Conservation (phyloP, 1,140 invertebrate species). For the Drosophila elegans region DNA sequence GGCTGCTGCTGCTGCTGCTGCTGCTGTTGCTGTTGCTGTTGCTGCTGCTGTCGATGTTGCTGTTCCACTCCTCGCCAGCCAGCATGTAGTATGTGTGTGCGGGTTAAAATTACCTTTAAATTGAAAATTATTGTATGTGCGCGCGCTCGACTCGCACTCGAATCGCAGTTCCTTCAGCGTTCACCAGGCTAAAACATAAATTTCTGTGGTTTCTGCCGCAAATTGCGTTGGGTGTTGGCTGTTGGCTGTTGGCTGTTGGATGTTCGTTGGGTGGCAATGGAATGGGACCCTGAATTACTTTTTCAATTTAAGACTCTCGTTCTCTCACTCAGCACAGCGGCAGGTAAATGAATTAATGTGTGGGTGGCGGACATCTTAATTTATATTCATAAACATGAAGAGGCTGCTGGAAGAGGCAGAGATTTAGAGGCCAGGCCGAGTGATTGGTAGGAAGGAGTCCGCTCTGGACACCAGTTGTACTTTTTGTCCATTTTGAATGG, state of each 20-base stretch:
- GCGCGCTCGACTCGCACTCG: constrained; percentile 69
- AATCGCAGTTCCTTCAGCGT: constrained; percentile 29
- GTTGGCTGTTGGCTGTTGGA: background rate
- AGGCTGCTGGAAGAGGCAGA: constrained; percentile 3
- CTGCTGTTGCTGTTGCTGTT: constrained; percentile 59
- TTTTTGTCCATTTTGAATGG: constrained; percentile 69
- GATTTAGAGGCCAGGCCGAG: constrained; percentile 22
- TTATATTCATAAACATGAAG: constrained; percentile 58
- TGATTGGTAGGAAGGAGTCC: background rate
- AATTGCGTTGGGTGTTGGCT: constrained; percentile 58
- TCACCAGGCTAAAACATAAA: constrained; percentile 64
- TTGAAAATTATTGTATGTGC: constrained; percentile 83
- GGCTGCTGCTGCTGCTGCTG: constrained; percentile 35
- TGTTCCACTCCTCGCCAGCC: constrained; percentile 39
- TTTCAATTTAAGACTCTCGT: constrained; percentile 73
- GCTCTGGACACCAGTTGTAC: constrained; percentile 49
- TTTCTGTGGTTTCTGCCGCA: constrained; percentile 73
- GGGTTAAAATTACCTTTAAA: constrained; percentile 81
- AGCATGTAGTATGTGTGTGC: constrained; percentile 15
- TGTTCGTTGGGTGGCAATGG: constrained; percentile 35
- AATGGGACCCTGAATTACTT: constrained; percentile 68
- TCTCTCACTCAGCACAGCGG: constrained; percentile 29
- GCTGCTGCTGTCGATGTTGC: constrained; percentile 29
- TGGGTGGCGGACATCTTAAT: constrained; percentile 54
- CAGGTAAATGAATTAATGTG: constrained; percentile 79